Evolutionary conservation across 2,888 invertebrate genomes (phyloP), one percentile per base, ranked within the genome.

Genomic region (Megaustenia siamemsis): DNA sequence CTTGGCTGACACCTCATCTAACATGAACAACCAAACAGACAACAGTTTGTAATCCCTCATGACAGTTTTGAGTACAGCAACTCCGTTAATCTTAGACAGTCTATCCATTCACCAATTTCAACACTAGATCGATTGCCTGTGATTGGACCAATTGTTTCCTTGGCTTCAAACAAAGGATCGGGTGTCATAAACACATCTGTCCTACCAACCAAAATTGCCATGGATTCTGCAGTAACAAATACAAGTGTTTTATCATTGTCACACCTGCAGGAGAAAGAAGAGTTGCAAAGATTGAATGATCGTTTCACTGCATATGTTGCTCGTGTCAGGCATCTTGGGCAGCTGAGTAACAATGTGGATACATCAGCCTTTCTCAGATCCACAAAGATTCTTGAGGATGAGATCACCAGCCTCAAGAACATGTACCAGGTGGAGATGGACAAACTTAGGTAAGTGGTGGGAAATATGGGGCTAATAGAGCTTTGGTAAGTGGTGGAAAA

Each of bases 351-450:
- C 38, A 87, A 90, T 56, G 83, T 91, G 45, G 93, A 93, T 86
- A 87, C 91, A 0, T 86, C 90, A 4, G 86, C 90, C 0, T 90
- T 92, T 53, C 84, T 92, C 38, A 89, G 90, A 73, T 91, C 93
- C 43, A 89, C 91, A 40, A 89, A 91, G 82, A 86, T 90, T 43
- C 87, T 93, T 56, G 93, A 93, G 71, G 90, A 92, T 35, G 93
- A 93, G 79, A 91, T 93, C 15, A 85, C 87, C 43, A 90, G 88
- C 60, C 84, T 93, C 10, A 92, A 90, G 84, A 89, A 87, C 53
- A 68, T 92, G 75, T 93, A 93, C 87, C 92, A 93, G 84, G 82
- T 88, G 73, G 93, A 93, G 85, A 88, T 93, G 53, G 90, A 91
- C 66, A 91, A 86, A 78, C 76, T 92, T 15, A 91, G 93, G 93